These are phyloP conservation scores for Corynorhinus townsendii DNA, from an alignment of 2,113 vertebrate species.

Conservation along the genomic window DNA sequence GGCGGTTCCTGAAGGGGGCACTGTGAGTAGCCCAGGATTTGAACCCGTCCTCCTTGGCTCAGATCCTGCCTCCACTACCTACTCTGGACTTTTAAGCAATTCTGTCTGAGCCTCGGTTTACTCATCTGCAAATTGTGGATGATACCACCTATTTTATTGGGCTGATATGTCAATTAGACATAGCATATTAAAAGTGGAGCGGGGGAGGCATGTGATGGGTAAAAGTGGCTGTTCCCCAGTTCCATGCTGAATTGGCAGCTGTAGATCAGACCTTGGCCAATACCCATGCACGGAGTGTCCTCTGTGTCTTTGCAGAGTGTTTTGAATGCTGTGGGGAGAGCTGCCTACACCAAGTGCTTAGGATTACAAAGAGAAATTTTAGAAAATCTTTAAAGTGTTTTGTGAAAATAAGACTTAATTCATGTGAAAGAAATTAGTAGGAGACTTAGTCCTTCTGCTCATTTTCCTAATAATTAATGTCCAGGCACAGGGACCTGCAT, in stretches of 20 bases:
- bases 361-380: background rate
- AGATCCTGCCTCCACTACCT: background rate
- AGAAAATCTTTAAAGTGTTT: background rate
- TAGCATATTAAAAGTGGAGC: background rate
- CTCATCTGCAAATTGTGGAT: background rate
- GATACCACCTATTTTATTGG: background rate
- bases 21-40: background rate
- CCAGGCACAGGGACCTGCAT: background rate
- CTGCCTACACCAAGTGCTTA: background rate
- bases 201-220: background rate
- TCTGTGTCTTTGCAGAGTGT: background rate
- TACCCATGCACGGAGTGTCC: rapidly evolving
- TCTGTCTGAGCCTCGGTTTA: background rate
- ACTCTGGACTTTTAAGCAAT: background rate
- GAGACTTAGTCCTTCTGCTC: background rate
- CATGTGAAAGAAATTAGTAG: background rate
- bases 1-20: background rate
- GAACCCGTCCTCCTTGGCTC: background rate
- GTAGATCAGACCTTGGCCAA: background rate
- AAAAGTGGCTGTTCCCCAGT: background rate
- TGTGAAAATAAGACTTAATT: background rate
- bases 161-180: background rate
- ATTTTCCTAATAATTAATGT: background rate
- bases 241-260: background rate
- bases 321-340: background rate